Conservation (phyloP, 2,797 vertebrate species). For the Aeoliscus strigatus region DNA sequence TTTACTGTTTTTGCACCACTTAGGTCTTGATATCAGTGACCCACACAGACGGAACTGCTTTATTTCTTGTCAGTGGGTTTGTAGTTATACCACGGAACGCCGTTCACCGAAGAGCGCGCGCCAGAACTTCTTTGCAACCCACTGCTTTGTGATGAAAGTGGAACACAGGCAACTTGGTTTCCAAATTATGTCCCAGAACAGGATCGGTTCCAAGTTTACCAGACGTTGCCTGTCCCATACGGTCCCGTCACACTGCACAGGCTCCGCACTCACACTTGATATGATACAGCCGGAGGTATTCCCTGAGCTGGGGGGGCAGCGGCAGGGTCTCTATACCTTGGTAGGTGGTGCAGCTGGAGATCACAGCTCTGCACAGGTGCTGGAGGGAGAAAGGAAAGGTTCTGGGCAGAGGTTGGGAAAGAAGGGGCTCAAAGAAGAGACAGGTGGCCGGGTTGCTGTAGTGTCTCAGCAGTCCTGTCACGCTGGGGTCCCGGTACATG, state of each 20-base stretch:
- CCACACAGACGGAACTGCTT: too few relatives aligned
- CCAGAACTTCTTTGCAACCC: too few relatives aligned
- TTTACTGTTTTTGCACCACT: too few relatives aligned
- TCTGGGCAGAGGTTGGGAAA: conserved; percentile 86
- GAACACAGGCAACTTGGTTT: too few relatives aligned
- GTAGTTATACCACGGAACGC: too few relatives aligned
- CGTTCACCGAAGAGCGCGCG: too few relatives aligned
- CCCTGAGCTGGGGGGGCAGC: conserved; percentile 85
- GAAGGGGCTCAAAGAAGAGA: conserved; percentile 96
- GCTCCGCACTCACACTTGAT: conserved; percentile 87
- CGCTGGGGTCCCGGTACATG: conserved; percentile 90
- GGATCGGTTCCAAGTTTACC: too few relatives aligned
- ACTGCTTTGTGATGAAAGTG: too few relatives aligned
- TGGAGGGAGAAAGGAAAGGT: conserved; percentile 94
- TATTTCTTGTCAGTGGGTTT: too few relatives aligned
- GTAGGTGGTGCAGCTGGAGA: conserved; percentile 89
- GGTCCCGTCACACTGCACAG: conserved; percentile 52
- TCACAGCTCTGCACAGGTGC: conserved; percentile 88
- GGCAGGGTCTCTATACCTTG: conserved; percentile 84
- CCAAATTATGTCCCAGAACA: too few relatives aligned
- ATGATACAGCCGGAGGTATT: conserved; percentile 92
- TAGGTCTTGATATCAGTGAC: too few relatives aligned
- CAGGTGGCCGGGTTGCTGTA: conserved; percentile 92
- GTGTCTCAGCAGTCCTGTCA: conserved; percentile 89
- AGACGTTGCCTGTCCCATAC: background rate